Conservation (phyloP, 2,888 invertebrate species). For the Cerastis rubricosa region DNA sequence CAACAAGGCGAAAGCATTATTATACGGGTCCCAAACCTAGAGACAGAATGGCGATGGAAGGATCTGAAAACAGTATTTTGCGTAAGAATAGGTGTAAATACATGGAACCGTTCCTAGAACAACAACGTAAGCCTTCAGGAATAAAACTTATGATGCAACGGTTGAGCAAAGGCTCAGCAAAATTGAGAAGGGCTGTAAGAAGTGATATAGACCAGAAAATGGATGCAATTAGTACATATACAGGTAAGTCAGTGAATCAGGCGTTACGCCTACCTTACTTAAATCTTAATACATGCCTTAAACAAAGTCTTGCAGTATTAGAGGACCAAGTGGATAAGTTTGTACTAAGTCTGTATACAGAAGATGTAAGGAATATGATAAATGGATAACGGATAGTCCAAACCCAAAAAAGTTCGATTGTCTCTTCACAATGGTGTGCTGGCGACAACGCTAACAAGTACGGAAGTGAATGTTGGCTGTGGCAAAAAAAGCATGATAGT, state of each 20-base stretch:
- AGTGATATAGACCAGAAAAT: slow-evolving; percentile 15
- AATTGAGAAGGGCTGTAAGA: slow-evolving; percentile 3
- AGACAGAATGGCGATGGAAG: too few relatives aligned
- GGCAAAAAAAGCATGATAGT: not conserved
- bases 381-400: not conserved
- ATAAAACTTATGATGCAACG: slow-evolving; percentile 1
- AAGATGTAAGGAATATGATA: not conserved
- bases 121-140: not conserved
- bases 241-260: slow-evolving; percentile 24
- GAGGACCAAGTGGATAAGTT: not conserved
- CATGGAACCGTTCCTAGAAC: too few relatives aligned
- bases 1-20: too few relatives aligned
- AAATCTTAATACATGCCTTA: not conserved
- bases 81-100: too few relatives aligned
- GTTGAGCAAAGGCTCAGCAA: not conserved
- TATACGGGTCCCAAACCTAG: too few relatives aligned
- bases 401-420: not conserved
- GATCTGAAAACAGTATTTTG: too few relatives aligned
- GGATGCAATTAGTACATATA: not conserved
- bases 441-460: not conserved
- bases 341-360: not conserved
- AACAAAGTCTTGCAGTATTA: not conserved
- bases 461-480: not conserved
- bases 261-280: not conserved
- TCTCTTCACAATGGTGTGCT: not conserved